Conservation (phyloP, 37 sponge, comb jelly and placozoan genomes). For the Aplysina aerophoba region DNA sequence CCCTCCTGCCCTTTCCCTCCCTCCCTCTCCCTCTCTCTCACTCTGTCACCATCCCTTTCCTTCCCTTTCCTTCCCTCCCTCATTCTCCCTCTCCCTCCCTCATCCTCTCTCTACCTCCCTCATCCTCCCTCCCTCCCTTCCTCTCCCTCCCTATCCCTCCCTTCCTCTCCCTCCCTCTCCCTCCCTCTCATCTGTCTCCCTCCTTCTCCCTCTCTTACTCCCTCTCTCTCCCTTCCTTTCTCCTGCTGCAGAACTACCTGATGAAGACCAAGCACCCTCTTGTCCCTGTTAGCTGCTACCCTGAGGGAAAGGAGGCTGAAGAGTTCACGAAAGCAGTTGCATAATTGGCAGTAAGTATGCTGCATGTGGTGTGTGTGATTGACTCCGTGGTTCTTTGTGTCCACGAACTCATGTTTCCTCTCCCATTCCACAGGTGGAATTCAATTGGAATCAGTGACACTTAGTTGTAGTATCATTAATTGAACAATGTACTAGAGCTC, state of each 20-base stretch:
- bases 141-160: neutral
- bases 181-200: neutral
- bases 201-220: neutral
- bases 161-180: neutral
- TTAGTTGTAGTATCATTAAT: too few relatives aligned
- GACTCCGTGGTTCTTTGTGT: too few relatives aligned
- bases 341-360: neutral
- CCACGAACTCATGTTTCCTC: too few relatives aligned
- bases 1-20: too few relatives aligned
- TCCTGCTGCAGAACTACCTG: conserved; percentile 61
- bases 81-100: neutral
- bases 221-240: neutral
- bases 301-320: conserved; percentile 54
- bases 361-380: too few relatives aligned
- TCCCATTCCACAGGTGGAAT: too few relatives aligned
- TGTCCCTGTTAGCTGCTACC: conserved; percentile 81
- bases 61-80: too few relatives aligned
- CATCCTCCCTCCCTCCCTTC: neutral
- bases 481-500: too few relatives aligned
- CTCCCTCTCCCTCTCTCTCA: neutral
- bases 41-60: neutral
- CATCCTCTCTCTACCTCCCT: neutral
- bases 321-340: conserved; percentile 23
- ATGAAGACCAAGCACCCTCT: conserved; percentile 88
- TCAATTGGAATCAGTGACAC: too few relatives aligned